Conservation (phyloP, 2,113 vertebrate species). For the Puffinus mauretanicus region DNA sequence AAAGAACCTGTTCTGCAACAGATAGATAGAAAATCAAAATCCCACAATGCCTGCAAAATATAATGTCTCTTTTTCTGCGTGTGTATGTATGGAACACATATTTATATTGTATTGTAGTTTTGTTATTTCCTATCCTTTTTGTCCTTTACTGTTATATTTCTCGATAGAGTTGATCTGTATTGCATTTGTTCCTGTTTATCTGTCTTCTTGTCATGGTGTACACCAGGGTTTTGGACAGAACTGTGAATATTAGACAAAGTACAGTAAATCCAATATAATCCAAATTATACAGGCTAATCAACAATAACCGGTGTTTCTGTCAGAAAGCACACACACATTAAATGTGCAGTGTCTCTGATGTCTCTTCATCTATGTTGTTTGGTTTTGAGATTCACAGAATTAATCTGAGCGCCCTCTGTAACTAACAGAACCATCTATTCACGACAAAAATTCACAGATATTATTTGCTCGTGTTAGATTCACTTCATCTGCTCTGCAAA, state of each 20-base stretch:
- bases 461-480: conserved; percentile 3
- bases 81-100: background rate
- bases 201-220: background rate
- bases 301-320: background rate
- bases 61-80: background rate
- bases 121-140: background rate
- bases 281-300: background rate
- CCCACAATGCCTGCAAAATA: background rate
- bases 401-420: background rate
- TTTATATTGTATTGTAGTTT: background rate
- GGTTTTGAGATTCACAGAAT: conserved; percentile 6
- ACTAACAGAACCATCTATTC: background rate
- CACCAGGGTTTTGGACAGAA: background rate
- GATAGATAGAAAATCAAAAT: background rate
- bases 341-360: background rate
- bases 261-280: background rate
- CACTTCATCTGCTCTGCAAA: background rate
- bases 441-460: background rate
- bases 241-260: background rate
- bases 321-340: background rate
- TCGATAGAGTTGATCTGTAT: background rate
- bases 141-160: background rate
- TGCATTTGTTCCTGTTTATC: background rate
- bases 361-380: background rate
- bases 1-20: background rate